Evolutionary conservation across 2,113 vertebrate species (phyloP).

Genomic region (Drymodes brunneopygia): DNA sequence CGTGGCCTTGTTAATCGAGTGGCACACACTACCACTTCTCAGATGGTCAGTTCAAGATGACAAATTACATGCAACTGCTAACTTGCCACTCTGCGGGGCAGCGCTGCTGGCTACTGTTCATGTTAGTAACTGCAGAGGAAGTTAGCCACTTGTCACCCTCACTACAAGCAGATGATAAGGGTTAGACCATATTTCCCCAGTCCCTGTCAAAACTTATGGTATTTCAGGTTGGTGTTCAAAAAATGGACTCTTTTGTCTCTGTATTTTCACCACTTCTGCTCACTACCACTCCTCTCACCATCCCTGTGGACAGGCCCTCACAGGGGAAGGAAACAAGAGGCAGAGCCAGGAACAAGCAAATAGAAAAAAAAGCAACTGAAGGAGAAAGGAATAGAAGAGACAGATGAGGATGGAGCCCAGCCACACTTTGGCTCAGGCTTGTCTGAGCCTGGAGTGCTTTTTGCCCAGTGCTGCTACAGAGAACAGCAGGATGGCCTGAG

Average conservation of each 20-base stretch:
- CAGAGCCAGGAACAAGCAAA: background rate
- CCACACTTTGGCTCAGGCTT: background rate
- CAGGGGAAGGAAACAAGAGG: background rate
- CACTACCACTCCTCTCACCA: background rate
- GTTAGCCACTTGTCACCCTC: background rate
- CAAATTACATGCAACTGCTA: background rate
- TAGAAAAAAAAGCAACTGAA: background rate
- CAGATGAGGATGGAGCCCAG: background rate
- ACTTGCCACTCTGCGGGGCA: background rate
- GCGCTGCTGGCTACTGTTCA: background rate
- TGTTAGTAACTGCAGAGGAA: background rate
- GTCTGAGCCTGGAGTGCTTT: background rate
- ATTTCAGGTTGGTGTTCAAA: background rate
- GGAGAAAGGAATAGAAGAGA: background rate
- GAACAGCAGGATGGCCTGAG: accelerated
- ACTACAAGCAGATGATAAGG: background rate
- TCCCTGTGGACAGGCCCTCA: background rate
- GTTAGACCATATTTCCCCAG: background rate
- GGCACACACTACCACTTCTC: background rate
- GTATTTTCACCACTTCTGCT: background rate
- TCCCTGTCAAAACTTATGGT: accelerated
- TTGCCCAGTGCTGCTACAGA: background rate
- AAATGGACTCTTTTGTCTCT: background rate
- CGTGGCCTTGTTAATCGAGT: background rate
- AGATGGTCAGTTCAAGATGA: background rate